phyloP scores from a whole-genome alignment of 2,113 vertebrate genomes.

The Climacteris rufus region DNA sequence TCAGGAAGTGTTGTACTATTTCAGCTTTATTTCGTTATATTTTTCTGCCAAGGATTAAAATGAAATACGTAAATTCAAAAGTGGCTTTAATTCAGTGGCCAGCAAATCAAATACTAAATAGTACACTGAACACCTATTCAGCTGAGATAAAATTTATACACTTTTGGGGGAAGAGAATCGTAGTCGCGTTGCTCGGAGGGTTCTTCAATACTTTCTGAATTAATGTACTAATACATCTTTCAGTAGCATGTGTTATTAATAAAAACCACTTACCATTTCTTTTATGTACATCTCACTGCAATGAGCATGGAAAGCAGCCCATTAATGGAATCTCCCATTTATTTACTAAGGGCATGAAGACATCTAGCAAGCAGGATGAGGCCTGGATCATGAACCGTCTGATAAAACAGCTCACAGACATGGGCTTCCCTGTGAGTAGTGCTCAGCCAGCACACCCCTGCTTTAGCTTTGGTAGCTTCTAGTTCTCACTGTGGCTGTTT shows the following conservation, averaged over 20 bases:
- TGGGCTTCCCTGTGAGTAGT: constrained; percentile 94
- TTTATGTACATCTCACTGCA: not conserved
- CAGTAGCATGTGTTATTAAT: constrained; percentile 51
- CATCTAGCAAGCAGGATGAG: constrained; percentile 90
- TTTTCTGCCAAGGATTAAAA: constrained; percentile 32
- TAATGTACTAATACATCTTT: constrained; percentile 43
- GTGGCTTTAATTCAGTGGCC: constrained; percentile 45
- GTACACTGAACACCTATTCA: constrained; percentile 34
- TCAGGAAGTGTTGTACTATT: constrained; percentile 50
- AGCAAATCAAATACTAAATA: constrained; percentile 43
- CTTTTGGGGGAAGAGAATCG: constrained; percentile 29
- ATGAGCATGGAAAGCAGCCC: not conserved
- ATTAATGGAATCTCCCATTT: constrained; percentile 24
- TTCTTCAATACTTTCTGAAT: constrained; percentile 50
- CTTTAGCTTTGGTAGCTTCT: not conserved
- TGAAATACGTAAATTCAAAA: constrained; percentile 19
- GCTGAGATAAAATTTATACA: constrained; percentile 31
- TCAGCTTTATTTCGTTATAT: constrained; percentile 10
- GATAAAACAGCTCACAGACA: constrained; percentile 97
- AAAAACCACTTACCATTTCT: not conserved
- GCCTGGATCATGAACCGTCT: constrained; percentile 95
- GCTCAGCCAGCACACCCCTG: not conserved
- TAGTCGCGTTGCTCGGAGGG: constrained; percentile 16
- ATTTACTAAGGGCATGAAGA: constrained; percentile 83
- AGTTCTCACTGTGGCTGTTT: not conserved